Conservation (phyloP, 2,888 invertebrate genomes). For the Scaptomyza caliginosa region DNA sequence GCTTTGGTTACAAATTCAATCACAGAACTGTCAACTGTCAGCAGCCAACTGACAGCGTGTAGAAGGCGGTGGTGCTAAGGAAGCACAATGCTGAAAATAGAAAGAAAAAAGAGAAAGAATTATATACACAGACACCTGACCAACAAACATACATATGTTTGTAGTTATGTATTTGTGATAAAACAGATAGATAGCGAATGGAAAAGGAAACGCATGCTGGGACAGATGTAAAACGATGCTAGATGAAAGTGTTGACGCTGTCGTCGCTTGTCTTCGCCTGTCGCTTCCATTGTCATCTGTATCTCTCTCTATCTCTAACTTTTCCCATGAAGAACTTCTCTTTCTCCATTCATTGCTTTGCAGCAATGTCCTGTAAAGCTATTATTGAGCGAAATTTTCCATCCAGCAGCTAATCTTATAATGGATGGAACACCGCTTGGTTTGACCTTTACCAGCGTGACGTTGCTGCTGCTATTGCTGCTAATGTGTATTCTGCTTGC, state of each 20-base stretch:
- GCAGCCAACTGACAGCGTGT: background rate
- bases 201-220: constrained; percentile 1
- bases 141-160: background rate
- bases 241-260: constrained; percentile 72
- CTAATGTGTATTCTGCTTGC: constrained; percentile 80
- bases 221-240: constrained; percentile 68
- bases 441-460: constrained; percentile 78
- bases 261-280: background rate
- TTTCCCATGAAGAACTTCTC: background rate
- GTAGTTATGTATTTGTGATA: background rate
- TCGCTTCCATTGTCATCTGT: background rate
- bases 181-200: constrained; percentile 29
- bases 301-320: background rate
- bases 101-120: too few species aligned
- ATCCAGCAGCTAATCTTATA: background rate
- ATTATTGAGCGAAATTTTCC: background rate
- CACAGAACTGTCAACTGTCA: constrained; percentile 72
- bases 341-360: constrained; percentile 15
- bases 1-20: constrained; percentile 81
- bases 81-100: constrained; percentile 6
- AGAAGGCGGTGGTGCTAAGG: background rate
- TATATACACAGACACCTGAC: constrained; percentile 40
- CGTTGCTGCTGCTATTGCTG: constrained; percentile 79
- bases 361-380: background rate
- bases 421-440: constrained; percentile 76